A percentile compares a stretch with the other conserved stretches of the same genome.
phyloP scores from a whole-genome alignment of 2,113 vertebrate genomes.

The Chlorodrepanis virens region DNA sequence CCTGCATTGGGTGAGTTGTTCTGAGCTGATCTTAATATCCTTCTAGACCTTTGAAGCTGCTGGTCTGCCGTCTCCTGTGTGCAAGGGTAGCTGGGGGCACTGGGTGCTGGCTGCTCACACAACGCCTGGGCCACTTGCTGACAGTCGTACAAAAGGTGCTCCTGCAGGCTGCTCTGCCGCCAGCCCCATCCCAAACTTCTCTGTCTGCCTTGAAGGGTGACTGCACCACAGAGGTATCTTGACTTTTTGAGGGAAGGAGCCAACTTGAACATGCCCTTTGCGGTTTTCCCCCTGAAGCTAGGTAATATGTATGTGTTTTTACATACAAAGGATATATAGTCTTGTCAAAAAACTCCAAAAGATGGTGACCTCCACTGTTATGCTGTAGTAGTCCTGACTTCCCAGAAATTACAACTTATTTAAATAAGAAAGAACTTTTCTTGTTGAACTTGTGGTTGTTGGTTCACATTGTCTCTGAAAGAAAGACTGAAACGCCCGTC shows the following conservation, averaged over 20 bases:
- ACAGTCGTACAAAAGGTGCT: accelerated
- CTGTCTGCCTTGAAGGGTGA: background rate
- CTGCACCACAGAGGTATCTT: background rate
- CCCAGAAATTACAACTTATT: background rate
- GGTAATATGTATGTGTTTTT: background rate
- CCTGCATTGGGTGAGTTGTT: background rate
- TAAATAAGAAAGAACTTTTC: background rate
- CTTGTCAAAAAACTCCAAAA: background rate
- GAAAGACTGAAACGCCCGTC: background rate
- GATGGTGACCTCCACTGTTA: background rate
- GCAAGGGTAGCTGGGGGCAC: background rate
- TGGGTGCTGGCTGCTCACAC: background rate
- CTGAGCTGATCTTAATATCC: background rate
- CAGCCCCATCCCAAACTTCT: background rate
- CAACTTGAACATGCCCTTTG: background rate
- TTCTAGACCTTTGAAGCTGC: background rate
- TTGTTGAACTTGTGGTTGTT: background rate
- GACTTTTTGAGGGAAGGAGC: background rate
- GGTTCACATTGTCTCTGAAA: background rate
- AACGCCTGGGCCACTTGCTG: accelerated
- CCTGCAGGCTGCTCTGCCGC: background rate
- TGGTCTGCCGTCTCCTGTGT: background rate
- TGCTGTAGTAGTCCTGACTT: background rate
- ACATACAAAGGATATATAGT: background rate
- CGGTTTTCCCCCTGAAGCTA: background rate